phyloP scores from a whole-genome alignment of 1,140 invertebrate genomes.

The Thaumatotibia leucotreta region DNA sequence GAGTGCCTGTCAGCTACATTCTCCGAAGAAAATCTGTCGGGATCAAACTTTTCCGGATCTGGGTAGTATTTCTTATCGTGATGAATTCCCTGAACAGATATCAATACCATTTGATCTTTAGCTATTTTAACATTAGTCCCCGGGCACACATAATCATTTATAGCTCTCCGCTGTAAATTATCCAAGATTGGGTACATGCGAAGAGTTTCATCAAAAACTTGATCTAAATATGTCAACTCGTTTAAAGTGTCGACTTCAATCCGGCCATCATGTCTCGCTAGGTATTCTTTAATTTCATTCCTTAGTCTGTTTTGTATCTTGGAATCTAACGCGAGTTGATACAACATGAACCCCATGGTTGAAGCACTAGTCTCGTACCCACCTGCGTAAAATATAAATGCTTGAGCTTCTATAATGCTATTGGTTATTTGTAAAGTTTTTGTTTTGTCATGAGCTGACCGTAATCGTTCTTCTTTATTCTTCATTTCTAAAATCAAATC shows the following conservation, averaged over 20 bases:
- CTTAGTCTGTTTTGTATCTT: conserved; percentile 57
- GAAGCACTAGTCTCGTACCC: conserved; percentile 48
- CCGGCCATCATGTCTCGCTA: conserved; percentile 53
- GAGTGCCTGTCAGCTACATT: conserved; percentile 55
- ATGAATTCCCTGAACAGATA: conserved; percentile 30
- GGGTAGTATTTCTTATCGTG: conserved; percentile 33
- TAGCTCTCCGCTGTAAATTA: conserved; percentile 71
- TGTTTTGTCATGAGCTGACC: background rate
- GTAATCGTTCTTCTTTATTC: conserved; percentile 17
- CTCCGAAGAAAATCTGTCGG: conserved; percentile 71
- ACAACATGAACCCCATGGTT: conserved; percentile 39
- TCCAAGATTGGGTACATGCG: conserved; percentile 78
- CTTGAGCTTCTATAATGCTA: conserved; percentile 53
- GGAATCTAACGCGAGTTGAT: conserved; percentile 50
- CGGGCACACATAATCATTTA: conserved; percentile 73
- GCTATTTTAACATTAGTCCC: conserved; percentile 68
- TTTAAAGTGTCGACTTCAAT: conserved; percentile 57
- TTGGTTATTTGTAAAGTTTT: conserved; percentile 38
- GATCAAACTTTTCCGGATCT: conserved; percentile 77
- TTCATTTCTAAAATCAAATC: conserved; percentile 44
- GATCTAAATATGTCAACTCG: conserved; percentile 64
- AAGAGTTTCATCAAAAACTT: conserved; percentile 71
- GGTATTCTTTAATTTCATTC: conserved; percentile 48
- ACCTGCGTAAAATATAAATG: conserved; percentile 52
- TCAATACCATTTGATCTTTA: conserved; percentile 43